Evolutionary conservation across 2,113 vertebrate genomes (phyloP).

Genomic region (Daphoenositta chrysoptera): DNA sequence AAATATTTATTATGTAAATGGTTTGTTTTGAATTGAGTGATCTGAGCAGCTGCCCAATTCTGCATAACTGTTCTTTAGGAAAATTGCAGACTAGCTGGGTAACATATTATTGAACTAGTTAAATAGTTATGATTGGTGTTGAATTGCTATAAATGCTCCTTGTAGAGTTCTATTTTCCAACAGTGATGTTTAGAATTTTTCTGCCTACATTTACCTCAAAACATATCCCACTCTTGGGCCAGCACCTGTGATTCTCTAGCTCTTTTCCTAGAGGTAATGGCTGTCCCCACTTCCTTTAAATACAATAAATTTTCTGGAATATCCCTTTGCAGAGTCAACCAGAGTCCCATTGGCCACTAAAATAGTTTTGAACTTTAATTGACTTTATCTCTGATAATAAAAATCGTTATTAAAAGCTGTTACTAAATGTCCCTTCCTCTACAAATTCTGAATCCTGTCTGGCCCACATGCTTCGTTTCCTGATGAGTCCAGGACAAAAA

Average conservation of each 20-base stretch:
- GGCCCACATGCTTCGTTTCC: background rate
- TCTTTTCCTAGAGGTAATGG: background rate
- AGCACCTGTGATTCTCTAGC: background rate
- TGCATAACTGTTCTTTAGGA: slow-evolving; percentile 65
- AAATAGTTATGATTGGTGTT: slow-evolving; percentile 54
- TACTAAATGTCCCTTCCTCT: background rate
- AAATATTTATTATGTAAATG: slow-evolving; percentile 79
- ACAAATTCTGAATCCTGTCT: background rate
- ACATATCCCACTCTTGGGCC: background rate
- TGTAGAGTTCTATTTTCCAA: slow-evolving; percentile 14
- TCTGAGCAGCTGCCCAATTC: slow-evolving; percentile 75
- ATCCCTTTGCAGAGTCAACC: slow-evolving; percentile 3
- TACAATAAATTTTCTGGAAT: slow-evolving; percentile 32
- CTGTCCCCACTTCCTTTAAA: slow-evolving; percentile 24
- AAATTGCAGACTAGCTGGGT: slow-evolving; percentile 55
- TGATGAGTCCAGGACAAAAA: background rate
- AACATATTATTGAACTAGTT: slow-evolving; percentile 61
- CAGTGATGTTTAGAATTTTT: background rate
- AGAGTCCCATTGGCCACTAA: slow-evolving; percentile 8
- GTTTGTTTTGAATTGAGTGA: slow-evolving; percentile 74
- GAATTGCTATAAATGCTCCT: slow-evolving; percentile 45
- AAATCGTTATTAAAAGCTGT: background rate
- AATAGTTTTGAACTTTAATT: slow-evolving; percentile 5
- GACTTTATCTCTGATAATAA: background rate
- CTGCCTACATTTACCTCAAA: background rate